Conservation (phyloP, 2,888 invertebrate species). For the Zygogramma bicolorata region DNA sequence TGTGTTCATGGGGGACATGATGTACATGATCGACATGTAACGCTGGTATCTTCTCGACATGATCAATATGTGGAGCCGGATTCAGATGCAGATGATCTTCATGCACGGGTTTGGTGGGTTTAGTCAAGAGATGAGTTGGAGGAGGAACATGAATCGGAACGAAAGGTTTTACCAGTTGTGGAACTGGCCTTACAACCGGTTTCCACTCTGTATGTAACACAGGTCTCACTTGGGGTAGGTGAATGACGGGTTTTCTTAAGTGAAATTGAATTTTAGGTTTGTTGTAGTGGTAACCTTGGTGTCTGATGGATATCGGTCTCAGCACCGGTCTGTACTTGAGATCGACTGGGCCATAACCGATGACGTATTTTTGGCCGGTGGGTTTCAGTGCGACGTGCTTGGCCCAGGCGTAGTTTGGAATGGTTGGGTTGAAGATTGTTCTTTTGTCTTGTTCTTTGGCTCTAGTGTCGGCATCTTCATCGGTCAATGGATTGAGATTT, state of each 20-base stretch:
- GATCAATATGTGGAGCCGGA: conserved; percentile 48
- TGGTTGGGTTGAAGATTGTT: conserved; percentile 55
- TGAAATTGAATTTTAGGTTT: conserved; percentile 50
- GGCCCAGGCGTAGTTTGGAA: conserved; percentile 54
- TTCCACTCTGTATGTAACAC: conserved; percentile 30
- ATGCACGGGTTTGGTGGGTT: conserved; percentile 27
- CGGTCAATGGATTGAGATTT: conserved; percentile 58
- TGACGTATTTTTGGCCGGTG: conserved; percentile 54
- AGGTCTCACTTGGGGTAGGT: conserved; percentile 35
- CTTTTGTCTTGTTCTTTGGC: conserved; percentile 59
- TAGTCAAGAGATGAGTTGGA: conserved; percentile 26
- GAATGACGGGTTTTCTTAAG: conserved; percentile 41
- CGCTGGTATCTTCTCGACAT: conserved; percentile 31
- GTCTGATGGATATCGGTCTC: conserved; percentile 52
- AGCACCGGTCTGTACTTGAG: conserved; percentile 56
- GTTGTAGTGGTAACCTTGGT: conserved; percentile 48
- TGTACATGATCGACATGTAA: conserved; percentile 32
- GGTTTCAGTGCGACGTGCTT: conserved; percentile 59
- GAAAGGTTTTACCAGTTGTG: conserved; percentile 37
- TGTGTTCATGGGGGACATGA: conserved; percentile 3
- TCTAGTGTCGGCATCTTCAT: conserved; percentile 48
- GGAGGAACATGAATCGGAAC: conserved; percentile 40
- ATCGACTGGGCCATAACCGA: conserved; percentile 58
- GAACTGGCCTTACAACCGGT: conserved; percentile 23
- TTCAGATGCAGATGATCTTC: conserved; percentile 42